Evolutionary conservation across 35 echinoderm and acorn worm species (phyloP).

Genomic region (Antedon bifida): DNA sequence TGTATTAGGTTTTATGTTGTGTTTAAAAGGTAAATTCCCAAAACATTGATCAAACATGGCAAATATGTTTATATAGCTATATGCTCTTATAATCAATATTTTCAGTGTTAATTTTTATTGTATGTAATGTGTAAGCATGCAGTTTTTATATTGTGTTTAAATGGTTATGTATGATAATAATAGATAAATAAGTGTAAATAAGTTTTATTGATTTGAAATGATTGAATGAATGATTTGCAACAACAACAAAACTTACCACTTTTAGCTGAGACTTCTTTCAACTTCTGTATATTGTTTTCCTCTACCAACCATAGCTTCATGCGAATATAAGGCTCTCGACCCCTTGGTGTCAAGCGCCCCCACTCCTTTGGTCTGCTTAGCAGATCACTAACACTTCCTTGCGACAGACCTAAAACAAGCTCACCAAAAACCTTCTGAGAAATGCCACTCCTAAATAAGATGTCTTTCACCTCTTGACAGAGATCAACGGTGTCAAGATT

Average conservation of each 20-base stretch:
- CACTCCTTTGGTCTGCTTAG: constrained; percentile 72
- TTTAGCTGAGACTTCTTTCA: constrained; percentile 32
- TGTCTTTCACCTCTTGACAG: constrained; percentile 53
- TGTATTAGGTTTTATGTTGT: no score
- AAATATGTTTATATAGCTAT: no score
- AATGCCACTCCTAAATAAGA: constrained; percentile 47
- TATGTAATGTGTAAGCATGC: no score
- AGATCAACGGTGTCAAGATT: constrained; percentile 65
- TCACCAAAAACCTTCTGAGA: constrained; percentile 76
- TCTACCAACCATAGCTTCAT: constrained; percentile 90
- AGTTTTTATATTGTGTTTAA: no score
- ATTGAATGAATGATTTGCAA: no score
- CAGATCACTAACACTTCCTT: constrained; percentile 92
- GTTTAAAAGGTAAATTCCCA: no score
- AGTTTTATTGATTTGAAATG: no score
- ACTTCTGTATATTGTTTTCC: constrained; percentile 39
- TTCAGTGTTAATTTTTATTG: no score
- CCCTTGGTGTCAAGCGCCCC: constrained; percentile 78
- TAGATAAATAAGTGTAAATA: no score
- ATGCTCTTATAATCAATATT: no score
- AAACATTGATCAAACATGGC: no score
- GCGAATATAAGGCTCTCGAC: constrained; percentile 81
- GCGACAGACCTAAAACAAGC: constrained; percentile 80
- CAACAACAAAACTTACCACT: neutral
- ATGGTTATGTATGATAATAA: no score